phyloP scores from a whole-genome alignment of 1,140 invertebrate species.

The Ectropis grisescens region DNA sequence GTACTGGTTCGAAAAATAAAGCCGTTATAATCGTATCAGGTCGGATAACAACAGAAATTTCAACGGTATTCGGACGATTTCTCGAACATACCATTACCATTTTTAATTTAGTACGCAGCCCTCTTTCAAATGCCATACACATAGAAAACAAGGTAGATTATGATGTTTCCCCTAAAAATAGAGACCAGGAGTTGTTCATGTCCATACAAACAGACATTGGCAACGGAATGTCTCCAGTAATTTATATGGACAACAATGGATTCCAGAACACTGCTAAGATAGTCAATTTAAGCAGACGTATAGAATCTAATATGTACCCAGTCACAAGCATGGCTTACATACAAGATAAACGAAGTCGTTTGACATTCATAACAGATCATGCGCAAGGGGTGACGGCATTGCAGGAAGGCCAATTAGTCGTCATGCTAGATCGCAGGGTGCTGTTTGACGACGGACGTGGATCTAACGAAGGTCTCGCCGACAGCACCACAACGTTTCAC shows the following conservation, averaged over 20 bases:
- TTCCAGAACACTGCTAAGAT: constrained; percentile 72
- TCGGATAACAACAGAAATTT: constrained; percentile 78
- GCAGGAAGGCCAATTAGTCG: constrained; percentile 86
- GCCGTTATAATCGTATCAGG: constrained; percentile 81
- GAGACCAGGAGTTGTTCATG: constrained; percentile 88
- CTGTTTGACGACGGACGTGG: constrained; percentile 90
- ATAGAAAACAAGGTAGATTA: constrained; percentile 81
- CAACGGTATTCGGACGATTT: constrained; percentile 77
- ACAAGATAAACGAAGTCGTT: constrained; percentile 79
- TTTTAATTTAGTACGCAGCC: constrained; percentile 72
- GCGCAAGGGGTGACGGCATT: constrained; percentile 87
- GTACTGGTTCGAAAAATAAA: constrained; percentile 57
- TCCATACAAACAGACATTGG: constrained; percentile 80
- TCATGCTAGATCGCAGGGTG: constrained; percentile 89
- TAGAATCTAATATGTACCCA: constrained; percentile 93
- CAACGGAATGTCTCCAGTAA: constrained; percentile 77
- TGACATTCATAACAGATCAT: constrained; percentile 86
- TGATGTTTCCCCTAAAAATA: constrained; percentile 77
- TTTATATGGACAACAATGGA: constrained; percentile 91
- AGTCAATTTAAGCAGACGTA: constrained; percentile 46
- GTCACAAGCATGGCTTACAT: constrained; percentile 87
- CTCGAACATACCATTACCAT: constrained; percentile 79
- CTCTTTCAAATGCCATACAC: constrained; percentile 75
- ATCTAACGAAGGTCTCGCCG: constrained; percentile 90
- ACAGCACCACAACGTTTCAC: constrained; percentile 83